Conservation (phyloP, 2,888 invertebrate genomes). For the Hymenopus coronatus region DNA sequence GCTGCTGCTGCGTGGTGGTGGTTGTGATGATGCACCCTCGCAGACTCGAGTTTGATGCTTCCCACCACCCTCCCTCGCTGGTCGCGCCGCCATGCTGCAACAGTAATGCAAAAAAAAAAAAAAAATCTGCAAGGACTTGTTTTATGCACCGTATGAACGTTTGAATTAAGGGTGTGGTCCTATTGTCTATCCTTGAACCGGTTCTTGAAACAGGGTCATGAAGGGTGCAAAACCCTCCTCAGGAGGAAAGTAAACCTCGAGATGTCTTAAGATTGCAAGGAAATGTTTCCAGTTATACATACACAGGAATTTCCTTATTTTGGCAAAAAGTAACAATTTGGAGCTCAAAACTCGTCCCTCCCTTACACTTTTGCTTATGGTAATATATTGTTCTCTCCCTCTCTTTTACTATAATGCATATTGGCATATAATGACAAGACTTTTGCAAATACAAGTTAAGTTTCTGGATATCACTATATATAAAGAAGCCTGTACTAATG, state of each 20-base stretch:
- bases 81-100: not conserved
- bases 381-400: too few species aligned
- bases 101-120: conserved; percentile 13
- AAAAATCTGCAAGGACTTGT: conserved; percentile 14
- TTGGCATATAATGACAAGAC: too few species aligned
- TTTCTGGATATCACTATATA: too few species aligned
- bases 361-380: too few species aligned
- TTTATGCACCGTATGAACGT: not conserved
- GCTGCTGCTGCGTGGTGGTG: not conserved
- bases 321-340: not conserved
- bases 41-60: not conserved
- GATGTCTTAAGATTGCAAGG: not conserved
- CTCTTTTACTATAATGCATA: too few species aligned
- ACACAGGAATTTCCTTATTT: not conserved
- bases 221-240: not conserved
- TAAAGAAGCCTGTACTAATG: too few species aligned
- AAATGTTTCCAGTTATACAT: not conserved
- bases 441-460: too few species aligned
- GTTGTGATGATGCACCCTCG: not conserved
- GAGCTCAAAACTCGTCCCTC: not conserved
- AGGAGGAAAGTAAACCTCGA: not conserved
- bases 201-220: not conserved
- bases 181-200: not conserved
- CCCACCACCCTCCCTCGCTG: not conserved
- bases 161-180: conserved; percentile 9